These are phyloP conservation scores for Botia kubotai DNA, from an alignment of 2,797 vertebrate genomes.

Conservation along the genomic window DNA sequence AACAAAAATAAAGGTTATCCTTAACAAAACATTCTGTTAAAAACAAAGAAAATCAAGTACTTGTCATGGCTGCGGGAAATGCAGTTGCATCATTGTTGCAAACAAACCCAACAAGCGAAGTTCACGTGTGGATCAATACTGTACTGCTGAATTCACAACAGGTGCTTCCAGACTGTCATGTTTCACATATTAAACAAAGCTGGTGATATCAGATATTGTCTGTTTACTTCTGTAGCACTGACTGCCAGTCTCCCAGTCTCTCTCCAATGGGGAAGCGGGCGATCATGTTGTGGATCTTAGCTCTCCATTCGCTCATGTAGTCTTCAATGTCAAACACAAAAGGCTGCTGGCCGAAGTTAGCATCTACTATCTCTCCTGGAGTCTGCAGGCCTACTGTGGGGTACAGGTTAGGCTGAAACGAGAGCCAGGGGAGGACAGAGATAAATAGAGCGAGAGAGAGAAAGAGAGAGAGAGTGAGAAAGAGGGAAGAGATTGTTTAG, in stretches of 20 bases:
- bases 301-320: conserved; percentile 98
- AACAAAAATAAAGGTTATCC: conserved; percentile 26
- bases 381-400: conserved; percentile 98
- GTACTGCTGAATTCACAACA: background rate
- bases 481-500: conserved; percentile 5
- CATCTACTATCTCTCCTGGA: conserved; percentile 96
- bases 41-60: background rate
- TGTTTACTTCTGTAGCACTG: conserved; percentile 92
- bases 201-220: background rate
- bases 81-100: background rate
- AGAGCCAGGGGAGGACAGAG: conserved; percentile 6
- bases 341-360: conserved; percentile 97
- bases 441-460: background rate
- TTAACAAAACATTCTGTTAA: background rate
- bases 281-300: conserved; percentile 95
- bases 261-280: conserved; percentile 94
- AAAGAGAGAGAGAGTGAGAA: background rate
- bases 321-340: conserved; percentile 99
- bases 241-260: conserved; percentile 95
- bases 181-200: background rate
- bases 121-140: background rate
- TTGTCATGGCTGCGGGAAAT: background rate
- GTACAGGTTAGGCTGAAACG: conserved; percentile 92
- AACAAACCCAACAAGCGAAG: background rate
- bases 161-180: background rate